Base-by-base conservation (phyloP, 1,140 invertebrate species). In the Tigriopus japonicus region DNA sequence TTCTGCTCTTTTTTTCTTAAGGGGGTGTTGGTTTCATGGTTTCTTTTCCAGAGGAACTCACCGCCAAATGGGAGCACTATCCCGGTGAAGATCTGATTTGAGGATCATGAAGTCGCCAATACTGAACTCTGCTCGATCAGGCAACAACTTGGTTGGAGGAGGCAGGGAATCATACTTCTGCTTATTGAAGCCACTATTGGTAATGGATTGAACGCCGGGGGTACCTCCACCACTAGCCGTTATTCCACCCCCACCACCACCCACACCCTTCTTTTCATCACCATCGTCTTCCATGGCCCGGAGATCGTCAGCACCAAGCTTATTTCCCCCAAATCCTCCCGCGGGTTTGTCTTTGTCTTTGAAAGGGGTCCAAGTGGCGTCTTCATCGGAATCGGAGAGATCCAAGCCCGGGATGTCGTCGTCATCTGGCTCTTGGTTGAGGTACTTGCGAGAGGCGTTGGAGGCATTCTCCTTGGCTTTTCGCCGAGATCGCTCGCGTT, bases 31-130 rank as follows among this genome's bases (percentile, higher is more conserved):
- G n/a, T n/a, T n/a, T n/a, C n/a, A n/a, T n/a, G n/a, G n/a, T n/a
- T n/a, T n/a, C n/a, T n/a, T n/a, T n/a, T n/a, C n/a, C n/a, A n/a
- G n/a, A n/a, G n/a, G n/a, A 35, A 35, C 28, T 35, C 28, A 35
- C 28, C 28, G 28, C 86, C 86, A 89, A 64, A 89, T 79, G 6
- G 85, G 85, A 78, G 80, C 83, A 66, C 84, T 78, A 70, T 84
- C 76, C 23, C 62, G 53, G 56, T 73, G 73, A 43, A 86, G 70
- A 72, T 88, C 85, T 40, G 76, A 71, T 72, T 83, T 85, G 62
- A 86, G 77, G 28, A 85, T 81, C 53, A 89, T 80, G 74, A 88
- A 89, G 68, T 87, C 85, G 52, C 84, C 84, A 52, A 82, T 79
- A 83, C 87, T 69, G 62, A 73, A 76, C n/a, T 49, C 45, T 12